Evolutionary conservation across 2,888 invertebrate genomes (phyloP).

Genomic region (Drosophila paracracens): DNA sequence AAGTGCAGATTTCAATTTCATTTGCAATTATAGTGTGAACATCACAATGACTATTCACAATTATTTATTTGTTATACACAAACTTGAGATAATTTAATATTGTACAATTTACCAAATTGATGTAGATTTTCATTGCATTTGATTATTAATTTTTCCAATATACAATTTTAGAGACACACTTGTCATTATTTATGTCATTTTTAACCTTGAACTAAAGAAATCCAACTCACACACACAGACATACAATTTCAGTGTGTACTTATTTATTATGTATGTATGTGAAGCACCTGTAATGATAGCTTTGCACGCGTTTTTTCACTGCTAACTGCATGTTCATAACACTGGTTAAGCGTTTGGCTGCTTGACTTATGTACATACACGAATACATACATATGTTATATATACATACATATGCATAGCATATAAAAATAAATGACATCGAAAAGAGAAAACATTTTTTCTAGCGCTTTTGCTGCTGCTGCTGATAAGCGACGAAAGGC

Average conservation of each 20-base stretch:
- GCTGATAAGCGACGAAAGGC: constrained; percentile 65
- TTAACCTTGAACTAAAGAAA: constrained; percentile 44
- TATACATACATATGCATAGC: constrained; percentile 39
- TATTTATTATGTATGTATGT: constrained; percentile 10
- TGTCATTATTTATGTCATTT: constrained; percentile 1
- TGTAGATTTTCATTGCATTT: constrained; percentile 6
- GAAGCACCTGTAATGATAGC: constrained; percentile 40
- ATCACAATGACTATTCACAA: constrained; percentile 2
- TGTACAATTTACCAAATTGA: constrained; percentile 16
- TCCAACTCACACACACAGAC: background rate
- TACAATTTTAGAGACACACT: background rate
- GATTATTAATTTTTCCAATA: constrained; percentile 4
- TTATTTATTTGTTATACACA: constrained; percentile 11
- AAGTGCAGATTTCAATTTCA: constrained; percentile 62
- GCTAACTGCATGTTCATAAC: constrained; percentile 34
- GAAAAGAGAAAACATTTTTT: constrained; percentile 66
- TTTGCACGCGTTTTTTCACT: constrained; percentile 45
- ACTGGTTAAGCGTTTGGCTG: constrained; percentile 11
- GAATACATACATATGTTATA: constrained; percentile 15
- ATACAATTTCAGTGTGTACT: constrained; percentile 1
- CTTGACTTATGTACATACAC: constrained; percentile 6
- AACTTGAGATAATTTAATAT: constrained; percentile 2
- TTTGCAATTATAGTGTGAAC: constrained; percentile 52
- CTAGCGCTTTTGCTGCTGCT: constrained; percentile 70
- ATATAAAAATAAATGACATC: constrained; percentile 72